Percentiles rank a stretch among this genome's conserved stretches.
These are phyloP conservation scores for Anastatus disparis DNA, from an alignment of 1,140 invertebrate species.

Conservation along the genomic window DNA sequence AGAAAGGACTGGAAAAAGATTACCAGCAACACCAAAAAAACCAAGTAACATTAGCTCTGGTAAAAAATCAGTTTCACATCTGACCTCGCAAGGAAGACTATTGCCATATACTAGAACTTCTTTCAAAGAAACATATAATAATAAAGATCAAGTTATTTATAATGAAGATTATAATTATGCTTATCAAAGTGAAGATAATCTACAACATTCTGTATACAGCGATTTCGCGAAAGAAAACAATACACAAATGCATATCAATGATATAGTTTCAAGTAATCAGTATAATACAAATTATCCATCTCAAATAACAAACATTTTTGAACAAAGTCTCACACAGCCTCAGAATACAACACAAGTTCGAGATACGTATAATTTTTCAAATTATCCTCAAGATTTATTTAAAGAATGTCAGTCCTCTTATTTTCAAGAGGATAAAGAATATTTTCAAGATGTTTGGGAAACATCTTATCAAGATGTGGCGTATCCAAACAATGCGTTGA, in stretches of 20 bases:
- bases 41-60: slow-evolving; percentile 57
- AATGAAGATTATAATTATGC: slow-evolving; percentile 79
- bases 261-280: slow-evolving; percentile 17
- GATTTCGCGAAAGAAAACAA: slow-evolving; percentile 29
- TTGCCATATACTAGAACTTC: slow-evolving; percentile 65
- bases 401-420: slow-evolving; percentile 47
- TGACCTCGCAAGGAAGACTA: slow-evolving; percentile 69
- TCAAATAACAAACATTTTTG: neutral
- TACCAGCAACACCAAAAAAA: slow-evolving; percentile 64
- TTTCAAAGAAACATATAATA: slow-evolving; percentile 65
- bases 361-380: neutral
- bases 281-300: neutral
- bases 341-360: too few species aligned
- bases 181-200: slow-evolving; percentile 74
- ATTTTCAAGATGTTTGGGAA: slow-evolving; percentile 53
- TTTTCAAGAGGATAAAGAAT: slow-evolving; percentile 61
- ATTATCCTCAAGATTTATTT: neutral
- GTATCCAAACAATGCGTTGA: slow-evolving; percentile 50
- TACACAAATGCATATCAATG: slow-evolving; percentile 43
- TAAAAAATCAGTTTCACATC: slow-evolving; percentile 64
- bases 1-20: slow-evolving; percentile 61
- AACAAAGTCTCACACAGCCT: neutral
- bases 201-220: slow-evolving; percentile 63
- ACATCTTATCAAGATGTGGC: slow-evolving; percentile 60
- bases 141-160: slow-evolving; percentile 62